Evolutionary conservation across 2,797 vertebrate species (phyloP).

Genomic region (Chloroceryle amazona): DNA sequence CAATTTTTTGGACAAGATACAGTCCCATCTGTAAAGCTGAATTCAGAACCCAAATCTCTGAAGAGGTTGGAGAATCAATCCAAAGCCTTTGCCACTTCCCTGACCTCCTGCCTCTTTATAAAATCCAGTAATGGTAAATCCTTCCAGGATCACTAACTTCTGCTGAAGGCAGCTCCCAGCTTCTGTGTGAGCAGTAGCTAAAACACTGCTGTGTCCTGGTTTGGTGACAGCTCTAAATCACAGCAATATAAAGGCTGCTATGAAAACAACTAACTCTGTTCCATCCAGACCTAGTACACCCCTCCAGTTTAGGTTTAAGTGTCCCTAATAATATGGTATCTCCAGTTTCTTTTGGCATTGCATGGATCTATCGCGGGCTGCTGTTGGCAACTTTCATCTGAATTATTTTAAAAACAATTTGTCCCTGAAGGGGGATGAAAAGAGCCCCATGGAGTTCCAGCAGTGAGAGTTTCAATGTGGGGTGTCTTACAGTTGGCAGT

Average conservation of each 20-base stretch:
- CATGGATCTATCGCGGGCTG: neutral
- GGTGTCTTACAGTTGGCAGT: neutral
- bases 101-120: neutral
- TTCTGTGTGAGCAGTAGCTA: neutral
- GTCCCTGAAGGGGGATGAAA: neutral
- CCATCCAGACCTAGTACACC: neutral
- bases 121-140: neutral
- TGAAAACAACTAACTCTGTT: neutral
- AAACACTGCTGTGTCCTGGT: neutral
- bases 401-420: neutral
- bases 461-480: neutral
- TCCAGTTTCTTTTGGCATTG: neutral
- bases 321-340: rapidly evolving
- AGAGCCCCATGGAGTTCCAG: neutral
- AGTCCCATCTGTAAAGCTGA: neutral
- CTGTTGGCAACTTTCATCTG: neutral
- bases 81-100: neutral
- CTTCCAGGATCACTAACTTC: neutral
- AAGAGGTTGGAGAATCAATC: neutral
- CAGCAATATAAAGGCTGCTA: neutral
- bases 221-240: neutral
- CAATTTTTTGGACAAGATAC: neutral
- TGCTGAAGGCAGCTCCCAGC: neutral
- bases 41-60: neutral
- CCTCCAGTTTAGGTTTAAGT: neutral